Evolutionary conservation across 2,113 vertebrate species (phyloP).

Genomic region (Atherinomorus stipes): DNA sequence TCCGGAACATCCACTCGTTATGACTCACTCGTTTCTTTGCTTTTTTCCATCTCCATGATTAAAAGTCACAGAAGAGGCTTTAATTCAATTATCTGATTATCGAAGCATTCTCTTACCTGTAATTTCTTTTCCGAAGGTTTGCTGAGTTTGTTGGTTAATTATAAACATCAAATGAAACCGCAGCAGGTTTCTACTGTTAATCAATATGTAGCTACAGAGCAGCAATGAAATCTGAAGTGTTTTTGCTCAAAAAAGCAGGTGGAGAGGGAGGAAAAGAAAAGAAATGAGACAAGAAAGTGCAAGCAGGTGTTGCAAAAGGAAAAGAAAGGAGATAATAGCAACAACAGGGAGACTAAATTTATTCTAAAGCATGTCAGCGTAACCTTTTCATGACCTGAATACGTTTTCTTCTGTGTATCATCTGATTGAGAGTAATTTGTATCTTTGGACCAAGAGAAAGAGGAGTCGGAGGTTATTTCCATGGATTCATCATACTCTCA

Average conservation of each 20-base stretch:
- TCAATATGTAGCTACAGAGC: conserved; percentile 6
- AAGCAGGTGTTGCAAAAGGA: not conserved
- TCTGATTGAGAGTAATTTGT: conserved; percentile 51
- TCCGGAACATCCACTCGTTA: not conserved
- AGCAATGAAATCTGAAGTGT: conserved; percentile 14
- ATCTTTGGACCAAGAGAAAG: conserved; percentile 30
- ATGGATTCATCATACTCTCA: conserved; percentile 37
- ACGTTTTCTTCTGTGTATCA: conserved; percentile 34
- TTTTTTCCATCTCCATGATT: conserved; percentile 44
- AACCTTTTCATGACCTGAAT: conserved; percentile 67
- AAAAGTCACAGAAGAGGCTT: conserved; percentile 39
- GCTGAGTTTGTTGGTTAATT: conserved; percentile 23
- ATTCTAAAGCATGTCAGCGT: conserved; percentile 35
- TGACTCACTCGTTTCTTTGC: conserved; percentile 16
- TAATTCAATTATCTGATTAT: conserved; percentile 45
- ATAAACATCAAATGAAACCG: conserved; percentile 5
- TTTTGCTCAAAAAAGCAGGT: conserved; percentile 18
- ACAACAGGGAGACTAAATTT: conserved; percentile 17
- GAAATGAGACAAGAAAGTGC: not conserved
- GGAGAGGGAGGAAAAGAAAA: not conserved
- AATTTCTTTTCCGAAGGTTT: conserved; percentile 23
- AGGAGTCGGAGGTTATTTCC: conserved; percentile 47
- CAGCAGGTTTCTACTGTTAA: not conserved
- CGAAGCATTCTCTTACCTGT: conserved; percentile 30
- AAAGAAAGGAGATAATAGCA: conserved; percentile 1